These are phyloP conservation scores for Halocynthia roretzi DNA, from an alignment of 23 tunicate species.

Conservation along the genomic window DNA sequence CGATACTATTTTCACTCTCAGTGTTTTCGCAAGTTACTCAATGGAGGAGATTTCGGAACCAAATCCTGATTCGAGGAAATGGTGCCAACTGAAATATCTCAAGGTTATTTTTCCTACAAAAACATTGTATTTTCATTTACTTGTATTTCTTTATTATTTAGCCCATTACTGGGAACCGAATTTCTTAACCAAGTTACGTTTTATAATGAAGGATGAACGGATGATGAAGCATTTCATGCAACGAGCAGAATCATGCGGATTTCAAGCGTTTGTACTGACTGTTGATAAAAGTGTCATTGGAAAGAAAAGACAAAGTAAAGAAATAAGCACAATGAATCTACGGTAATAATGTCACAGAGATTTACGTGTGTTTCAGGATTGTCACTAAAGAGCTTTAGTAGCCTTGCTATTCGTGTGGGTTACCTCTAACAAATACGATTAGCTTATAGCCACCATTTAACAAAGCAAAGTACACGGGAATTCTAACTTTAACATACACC, in stretches of 20 bases:
- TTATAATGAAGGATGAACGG: slow-evolving; percentile 3
- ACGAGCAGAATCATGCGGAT: slow-evolving; percentile 24
- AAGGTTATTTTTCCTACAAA: neutral
- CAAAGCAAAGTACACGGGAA: too few relatives aligned
- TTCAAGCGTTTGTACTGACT: slow-evolving; percentile 13
- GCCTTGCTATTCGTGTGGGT: too few relatives aligned
- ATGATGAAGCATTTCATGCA: neutral
- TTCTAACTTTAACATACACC: too few relatives aligned
- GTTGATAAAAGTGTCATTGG: neutral
- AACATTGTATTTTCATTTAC: too few relatives aligned
- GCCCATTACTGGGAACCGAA: too few relatives aligned
- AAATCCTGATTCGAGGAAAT: slow-evolving; percentile 26
- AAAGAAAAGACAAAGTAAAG: neutral
- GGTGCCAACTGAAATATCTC: slow-evolving; percentile 36
- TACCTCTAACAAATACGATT: too few relatives aligned
- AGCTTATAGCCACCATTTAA: too few relatives aligned
- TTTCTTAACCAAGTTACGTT: too few relatives aligned
- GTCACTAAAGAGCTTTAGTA: too few relatives aligned
- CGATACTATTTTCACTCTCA: slow-evolving; percentile 35
- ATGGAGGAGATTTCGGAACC: slow-evolving; percentile 49
- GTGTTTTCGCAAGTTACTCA: slow-evolving; percentile 41
- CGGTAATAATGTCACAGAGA: neutral
- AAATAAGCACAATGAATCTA: neutral
- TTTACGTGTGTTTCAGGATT: too few relatives aligned
- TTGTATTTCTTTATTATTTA: too few relatives aligned